Conservation (phyloP, 2,113 vertebrate species). For the Petromus typicus region DNA sequence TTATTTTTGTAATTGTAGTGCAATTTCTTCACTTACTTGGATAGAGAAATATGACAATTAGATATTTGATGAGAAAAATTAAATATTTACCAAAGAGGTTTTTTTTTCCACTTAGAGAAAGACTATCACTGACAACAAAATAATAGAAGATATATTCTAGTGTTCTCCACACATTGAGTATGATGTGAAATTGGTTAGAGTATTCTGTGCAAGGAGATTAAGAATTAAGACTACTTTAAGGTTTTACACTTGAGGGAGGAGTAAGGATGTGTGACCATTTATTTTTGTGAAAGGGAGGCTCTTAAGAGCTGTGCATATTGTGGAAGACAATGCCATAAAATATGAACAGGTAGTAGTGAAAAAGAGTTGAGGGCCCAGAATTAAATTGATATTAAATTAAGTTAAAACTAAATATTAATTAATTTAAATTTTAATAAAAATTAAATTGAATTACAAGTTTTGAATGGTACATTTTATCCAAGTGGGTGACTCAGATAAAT, state of each 20-base stretch:
- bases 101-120: not conserved
- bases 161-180: not conserved
- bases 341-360: not conserved
- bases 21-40: not conserved
- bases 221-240: not conserved
- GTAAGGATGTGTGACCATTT: not conserved
- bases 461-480: not conserved
- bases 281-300: not conserved
- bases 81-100: not conserved
- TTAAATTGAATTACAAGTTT: not conserved
- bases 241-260: not conserved
- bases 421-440: too few species aligned
- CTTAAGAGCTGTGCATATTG: not conserved
- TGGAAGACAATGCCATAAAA: not conserved
- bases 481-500: not conserved
- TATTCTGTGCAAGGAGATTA: not conserved
- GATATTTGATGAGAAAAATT: not conserved
- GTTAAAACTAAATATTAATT: too few species aligned
- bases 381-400: too few species aligned
- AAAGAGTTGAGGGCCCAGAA: not conserved
- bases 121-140: not conserved
- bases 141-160: not conserved
- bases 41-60: not conserved
- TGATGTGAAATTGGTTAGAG: not conserved
- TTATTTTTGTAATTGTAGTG: not conserved